phyloP scores from a whole-genome alignment of 2,888 invertebrate species.

The Brachyopa scutellaris region DNA sequence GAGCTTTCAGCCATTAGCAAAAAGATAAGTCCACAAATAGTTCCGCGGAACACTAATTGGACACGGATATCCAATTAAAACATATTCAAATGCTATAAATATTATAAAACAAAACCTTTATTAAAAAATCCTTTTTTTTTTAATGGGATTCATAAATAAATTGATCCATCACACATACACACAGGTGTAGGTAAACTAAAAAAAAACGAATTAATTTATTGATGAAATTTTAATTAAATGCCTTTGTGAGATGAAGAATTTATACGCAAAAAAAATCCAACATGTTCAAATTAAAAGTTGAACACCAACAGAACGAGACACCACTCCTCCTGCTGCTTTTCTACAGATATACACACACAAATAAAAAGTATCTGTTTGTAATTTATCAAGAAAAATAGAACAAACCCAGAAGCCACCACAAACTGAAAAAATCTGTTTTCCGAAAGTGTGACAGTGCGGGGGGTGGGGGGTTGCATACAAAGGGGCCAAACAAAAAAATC shows the following conservation, averaged over 20 bases:
- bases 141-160: slow-evolving; percentile 50
- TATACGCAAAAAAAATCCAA: slow-evolving; percentile 15
- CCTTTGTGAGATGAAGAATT: slow-evolving; percentile 52
- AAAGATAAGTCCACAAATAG: slow-evolving; percentile 53
- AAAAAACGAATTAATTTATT: slow-evolving; percentile 66
- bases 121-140: slow-evolving; percentile 15
- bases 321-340: too few species aligned
- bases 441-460: neutral
- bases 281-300: slow-evolving; percentile 2
- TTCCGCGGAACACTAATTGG: slow-evolving; percentile 61
- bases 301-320: neutral
- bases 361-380: neutral
- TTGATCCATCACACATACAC: slow-evolving; percentile 6
- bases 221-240: slow-evolving; percentile 69
- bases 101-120: slow-evolving; percentile 26
- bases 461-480: neutral
- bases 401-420: neutral
- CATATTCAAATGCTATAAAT: slow-evolving; percentile 46
- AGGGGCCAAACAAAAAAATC: neutral
- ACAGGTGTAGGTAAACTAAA: neutral
- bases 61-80: slow-evolving; percentile 66
- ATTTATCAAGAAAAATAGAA: neutral
- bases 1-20: slow-evolving; percentile 51
- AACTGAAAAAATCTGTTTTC: neutral
- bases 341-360: too few species aligned